These are phyloP conservation scores for Natator depressus DNA, from an alignment of 2,113 vertebrate species.

Conservation along the genomic window DNA sequence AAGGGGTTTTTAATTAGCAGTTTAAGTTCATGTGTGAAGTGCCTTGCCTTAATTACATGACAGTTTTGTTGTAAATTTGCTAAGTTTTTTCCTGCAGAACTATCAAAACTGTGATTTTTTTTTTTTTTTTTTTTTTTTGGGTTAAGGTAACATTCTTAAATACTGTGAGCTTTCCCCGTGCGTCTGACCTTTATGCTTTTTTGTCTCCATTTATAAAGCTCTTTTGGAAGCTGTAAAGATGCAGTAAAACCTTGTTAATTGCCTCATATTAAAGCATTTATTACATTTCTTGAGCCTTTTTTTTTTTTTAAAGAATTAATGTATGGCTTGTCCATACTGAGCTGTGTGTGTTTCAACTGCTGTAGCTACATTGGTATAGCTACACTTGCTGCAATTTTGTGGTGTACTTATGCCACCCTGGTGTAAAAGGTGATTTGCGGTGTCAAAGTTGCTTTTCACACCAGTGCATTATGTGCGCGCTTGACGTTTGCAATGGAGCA, in stretches of 20 bases:
- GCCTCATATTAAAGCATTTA: constrained; percentile 13
- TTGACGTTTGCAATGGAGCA: neutral
- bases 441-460: neutral
- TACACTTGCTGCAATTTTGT: neutral
- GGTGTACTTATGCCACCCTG: neutral
- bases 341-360: neutral
- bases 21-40: constrained; percentile 89
- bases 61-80: constrained; percentile 88
- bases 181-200: constrained; percentile 56
- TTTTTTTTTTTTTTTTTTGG: constrained; percentile 21
- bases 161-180: constrained; percentile 33
- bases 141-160: constrained; percentile 57
- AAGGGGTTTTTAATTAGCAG: constrained; percentile 90
- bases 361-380: neutral
- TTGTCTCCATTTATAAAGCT: constrained; percentile 5
- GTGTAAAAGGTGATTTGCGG: neutral
- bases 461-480: neutral
- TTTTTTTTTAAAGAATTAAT: neutral
- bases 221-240: neutral
- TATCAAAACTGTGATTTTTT: constrained; percentile 82
- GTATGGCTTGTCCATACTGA: neutral
- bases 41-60: constrained; percentile 88
- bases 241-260: constrained; percentile 7
- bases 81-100: constrained; percentile 76
- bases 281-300: neutral